Conservation (phyloP, 1,140 invertebrate species). For the Fopius arisanus region DNA sequence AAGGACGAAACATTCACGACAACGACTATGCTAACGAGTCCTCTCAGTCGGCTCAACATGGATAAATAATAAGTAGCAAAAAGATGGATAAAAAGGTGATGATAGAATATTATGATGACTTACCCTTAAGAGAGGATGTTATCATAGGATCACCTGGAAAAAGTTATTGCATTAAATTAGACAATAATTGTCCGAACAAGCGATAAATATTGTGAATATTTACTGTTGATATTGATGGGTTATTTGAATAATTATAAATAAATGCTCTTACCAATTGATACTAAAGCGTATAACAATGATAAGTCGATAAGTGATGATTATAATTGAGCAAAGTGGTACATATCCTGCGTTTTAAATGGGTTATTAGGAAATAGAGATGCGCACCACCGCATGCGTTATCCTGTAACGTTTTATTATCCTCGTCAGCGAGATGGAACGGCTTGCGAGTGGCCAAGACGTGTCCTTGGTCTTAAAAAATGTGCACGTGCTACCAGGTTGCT, state of each 20-base stretch:
- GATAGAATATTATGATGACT: constrained; percentile 50
- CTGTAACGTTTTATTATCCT: constrained; percentile 62
- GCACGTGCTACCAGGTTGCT: constrained; percentile 9
- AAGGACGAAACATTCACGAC: constrained; percentile 24
- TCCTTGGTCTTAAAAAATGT: constrained; percentile 50
- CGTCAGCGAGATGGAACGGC: constrained; percentile 63
- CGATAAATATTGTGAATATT: too few species aligned
- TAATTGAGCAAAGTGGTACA: background rate
- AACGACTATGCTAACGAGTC: constrained; percentile 20
- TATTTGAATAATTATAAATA: too few species aligned
- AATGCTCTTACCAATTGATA: background rate
- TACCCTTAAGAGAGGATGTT: constrained; percentile 66
- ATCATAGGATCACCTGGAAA: constrained; percentile 67
- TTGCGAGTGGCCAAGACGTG: constrained; percentile 32
- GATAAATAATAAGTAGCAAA: constrained; percentile 10
- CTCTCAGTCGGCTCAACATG: background rate
- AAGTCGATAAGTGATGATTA: background rate
- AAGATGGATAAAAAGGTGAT: constrained; percentile 36
- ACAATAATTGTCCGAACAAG: background rate
- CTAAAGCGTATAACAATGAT: background rate
- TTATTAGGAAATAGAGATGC: constrained; percentile 11
- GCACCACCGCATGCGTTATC: constrained; percentile 49
- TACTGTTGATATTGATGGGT: too few species aligned
- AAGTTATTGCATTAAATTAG: background rate
- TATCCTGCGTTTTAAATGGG: constrained; percentile 3